These are phyloP conservation scores for Zosterops japonicus DNA, from an alignment of 2,113 vertebrate species.

Conservation along the genomic window DNA sequence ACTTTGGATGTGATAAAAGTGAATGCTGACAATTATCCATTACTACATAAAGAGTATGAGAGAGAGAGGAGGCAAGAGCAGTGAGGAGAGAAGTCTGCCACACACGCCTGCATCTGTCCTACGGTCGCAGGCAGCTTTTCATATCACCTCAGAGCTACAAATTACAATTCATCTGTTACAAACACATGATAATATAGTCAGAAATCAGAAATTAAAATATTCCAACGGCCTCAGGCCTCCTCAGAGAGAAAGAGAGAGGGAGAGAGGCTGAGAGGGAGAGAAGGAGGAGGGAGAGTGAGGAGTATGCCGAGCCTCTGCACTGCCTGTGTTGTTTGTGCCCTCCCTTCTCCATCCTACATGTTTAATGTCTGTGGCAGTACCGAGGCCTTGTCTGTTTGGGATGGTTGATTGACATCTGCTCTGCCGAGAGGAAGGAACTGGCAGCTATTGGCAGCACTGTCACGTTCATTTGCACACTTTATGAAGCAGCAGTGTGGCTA, in stretches of 20 bases:
- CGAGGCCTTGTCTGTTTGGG: conserved; percentile 76
- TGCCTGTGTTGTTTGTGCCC: conserved; percentile 70
- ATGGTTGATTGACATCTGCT: conserved; percentile 93
- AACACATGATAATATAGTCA: conserved; percentile 74
- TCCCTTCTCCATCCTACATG: conserved; percentile 74
- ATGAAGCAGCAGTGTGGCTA: conserved; percentile 88
- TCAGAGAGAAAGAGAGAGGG: conserved; percentile 25
- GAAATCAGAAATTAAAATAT: conserved; percentile 79
- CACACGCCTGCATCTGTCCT: conserved; percentile 54
- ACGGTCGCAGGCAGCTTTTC: conserved; percentile 60
- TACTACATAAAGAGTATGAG: conserved; percentile 53
- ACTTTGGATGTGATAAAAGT: conserved; percentile 78
- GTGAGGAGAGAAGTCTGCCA: conserved; percentile 6
- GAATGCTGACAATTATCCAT: conserved; percentile 80
- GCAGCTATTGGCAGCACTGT: conserved; percentile 78
- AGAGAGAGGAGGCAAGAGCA: conserved; percentile 14
- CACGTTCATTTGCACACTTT: conserved; percentile 84
- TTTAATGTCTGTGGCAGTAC: conserved; percentile 78
- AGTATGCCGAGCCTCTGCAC: conserved; percentile 28
- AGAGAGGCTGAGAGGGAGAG: conserved; percentile 35
- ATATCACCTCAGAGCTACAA: conserved; percentile 72
- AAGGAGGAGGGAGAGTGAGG: conserved; percentile 9
- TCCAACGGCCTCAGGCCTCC: conserved; percentile 65
- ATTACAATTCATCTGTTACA: conserved; percentile 77
- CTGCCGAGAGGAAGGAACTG: conserved; percentile 81